phyloP scores from a whole-genome alignment of 2,797 vertebrate genomes.

The Aplochiton taeniatus region DNA sequence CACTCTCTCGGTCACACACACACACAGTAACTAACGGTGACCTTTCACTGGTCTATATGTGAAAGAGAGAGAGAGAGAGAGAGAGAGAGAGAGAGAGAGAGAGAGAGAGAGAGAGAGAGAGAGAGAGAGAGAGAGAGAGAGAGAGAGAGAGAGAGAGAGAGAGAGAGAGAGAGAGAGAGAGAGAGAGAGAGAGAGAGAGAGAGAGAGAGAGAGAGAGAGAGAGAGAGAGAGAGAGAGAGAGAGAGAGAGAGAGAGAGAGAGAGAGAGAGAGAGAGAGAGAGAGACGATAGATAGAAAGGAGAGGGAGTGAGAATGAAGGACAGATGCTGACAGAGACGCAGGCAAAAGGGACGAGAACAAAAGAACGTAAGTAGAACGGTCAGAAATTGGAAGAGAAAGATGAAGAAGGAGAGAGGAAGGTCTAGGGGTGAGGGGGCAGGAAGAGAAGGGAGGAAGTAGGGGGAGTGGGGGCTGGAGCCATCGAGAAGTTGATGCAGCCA shows the following conservation, averaged over 20 bases:
- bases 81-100: no score
- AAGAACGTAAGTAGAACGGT: no score
- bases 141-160: neutral
- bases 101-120: no score
- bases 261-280: neutral
- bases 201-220: neutral
- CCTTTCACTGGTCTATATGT: no score
- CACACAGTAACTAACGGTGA: no score
- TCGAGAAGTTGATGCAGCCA: constrained; percentile 23
- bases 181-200: neutral
- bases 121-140: neutral
- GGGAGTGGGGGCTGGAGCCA: neutral
- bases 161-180: neutral
- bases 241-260: neutral
- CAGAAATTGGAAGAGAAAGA: no score
- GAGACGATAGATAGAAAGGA: neutral
- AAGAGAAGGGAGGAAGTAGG: constrained; percentile 7
- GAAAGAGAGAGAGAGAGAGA: no score
- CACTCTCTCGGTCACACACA: no score
- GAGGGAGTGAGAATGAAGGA: no score
- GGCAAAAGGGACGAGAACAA: no score
- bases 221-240: neutral
- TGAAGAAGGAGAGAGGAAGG: neutral
- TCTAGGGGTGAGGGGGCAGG: neutral
- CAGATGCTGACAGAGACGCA: no score